These are phyloP conservation scores for Machaerirhynchus nigripectus DNA, from an alignment of 2,113 vertebrate genomes.

Conservation along the genomic window DNA sequence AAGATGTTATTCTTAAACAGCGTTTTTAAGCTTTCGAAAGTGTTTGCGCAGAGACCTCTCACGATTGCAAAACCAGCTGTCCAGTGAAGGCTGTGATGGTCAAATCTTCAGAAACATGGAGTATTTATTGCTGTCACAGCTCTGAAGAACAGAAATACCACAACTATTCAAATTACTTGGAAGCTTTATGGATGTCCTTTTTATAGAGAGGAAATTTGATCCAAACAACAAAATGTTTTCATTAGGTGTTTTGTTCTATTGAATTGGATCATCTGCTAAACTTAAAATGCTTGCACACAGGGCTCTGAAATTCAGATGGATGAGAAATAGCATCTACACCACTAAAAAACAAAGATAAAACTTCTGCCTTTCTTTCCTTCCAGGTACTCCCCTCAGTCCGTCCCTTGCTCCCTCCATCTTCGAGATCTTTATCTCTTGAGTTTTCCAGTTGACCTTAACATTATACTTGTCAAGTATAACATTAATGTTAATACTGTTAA, in stretches of 20 bases:
- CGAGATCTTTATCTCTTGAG: background rate
- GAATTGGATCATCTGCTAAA: background rate
- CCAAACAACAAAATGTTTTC: background rate
- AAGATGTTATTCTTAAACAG: background rate
- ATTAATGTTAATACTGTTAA: background rate
- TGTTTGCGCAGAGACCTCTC: background rate
- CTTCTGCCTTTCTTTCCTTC: background rate
- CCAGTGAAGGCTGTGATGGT: background rate
- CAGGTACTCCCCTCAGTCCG: fast-evolving
- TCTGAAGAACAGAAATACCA: background rate
- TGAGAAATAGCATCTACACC: background rate
- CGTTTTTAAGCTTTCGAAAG: background rate
- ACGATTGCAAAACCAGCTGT: background rate
- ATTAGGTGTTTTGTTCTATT: background rate
- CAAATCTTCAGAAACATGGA: background rate
- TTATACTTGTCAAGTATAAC: background rate
- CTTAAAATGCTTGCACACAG: background rate
- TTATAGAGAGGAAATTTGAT: background rate
- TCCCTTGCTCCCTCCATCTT: background rate
- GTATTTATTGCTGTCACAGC: background rate
- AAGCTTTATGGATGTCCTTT: background rate
- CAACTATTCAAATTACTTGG: background rate
- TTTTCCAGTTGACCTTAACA: background rate
- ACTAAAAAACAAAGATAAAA: background rate
- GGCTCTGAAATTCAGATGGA: background rate